Percentiles rank a stretch among this genome's conserved stretches.
phyloP scores from a whole-genome alignment of 2,888 invertebrate species.

The Lasioglossum marginatum region DNA sequence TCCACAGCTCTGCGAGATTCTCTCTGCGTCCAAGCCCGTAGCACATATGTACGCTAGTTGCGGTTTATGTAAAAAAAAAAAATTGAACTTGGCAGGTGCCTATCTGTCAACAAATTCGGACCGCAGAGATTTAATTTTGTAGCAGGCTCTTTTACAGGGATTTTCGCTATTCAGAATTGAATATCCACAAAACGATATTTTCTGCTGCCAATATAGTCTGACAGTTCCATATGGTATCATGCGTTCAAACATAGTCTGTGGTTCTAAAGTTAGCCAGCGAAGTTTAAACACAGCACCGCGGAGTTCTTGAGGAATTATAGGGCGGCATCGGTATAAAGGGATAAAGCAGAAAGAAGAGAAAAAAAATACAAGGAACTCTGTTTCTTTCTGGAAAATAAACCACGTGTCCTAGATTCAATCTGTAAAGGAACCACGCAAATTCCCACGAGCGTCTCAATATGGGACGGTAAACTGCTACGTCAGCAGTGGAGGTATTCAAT shows the following conservation, averaged over 20 bases:
- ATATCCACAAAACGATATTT: not conserved
- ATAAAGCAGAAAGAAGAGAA: slow-evolving; percentile 22
- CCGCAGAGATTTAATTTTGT: not conserved
- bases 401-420: slow-evolving; percentile 53
- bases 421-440: slow-evolving; percentile 50
- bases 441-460: slow-evolving; percentile 51
- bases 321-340: slow-evolving; percentile 36
- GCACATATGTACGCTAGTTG: not conserved
- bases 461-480: slow-evolving; percentile 42
- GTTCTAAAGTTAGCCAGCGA: slow-evolving; percentile 14
- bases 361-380: slow-evolving; percentile 14
- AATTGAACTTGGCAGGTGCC: not conserved
- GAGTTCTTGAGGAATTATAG: slow-evolving; percentile 47
- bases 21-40: not conserved
- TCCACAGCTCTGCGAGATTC: not conserved
- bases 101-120: not conserved
- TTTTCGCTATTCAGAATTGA: not conserved
- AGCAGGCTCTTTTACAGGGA: not conserved
- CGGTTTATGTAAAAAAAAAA: not conserved
- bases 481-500: not conserved
- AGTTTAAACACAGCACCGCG: slow-evolving; percentile 2
- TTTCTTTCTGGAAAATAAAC: slow-evolving; percentile 56
- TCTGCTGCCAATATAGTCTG: not conserved
- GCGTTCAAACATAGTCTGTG: slow-evolving; percentile 23
- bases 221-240: not conserved